These are phyloP conservation scores for Merodon equestris DNA, from an alignment of 2,888 invertebrate species.

Conservation along the genomic window DNA sequence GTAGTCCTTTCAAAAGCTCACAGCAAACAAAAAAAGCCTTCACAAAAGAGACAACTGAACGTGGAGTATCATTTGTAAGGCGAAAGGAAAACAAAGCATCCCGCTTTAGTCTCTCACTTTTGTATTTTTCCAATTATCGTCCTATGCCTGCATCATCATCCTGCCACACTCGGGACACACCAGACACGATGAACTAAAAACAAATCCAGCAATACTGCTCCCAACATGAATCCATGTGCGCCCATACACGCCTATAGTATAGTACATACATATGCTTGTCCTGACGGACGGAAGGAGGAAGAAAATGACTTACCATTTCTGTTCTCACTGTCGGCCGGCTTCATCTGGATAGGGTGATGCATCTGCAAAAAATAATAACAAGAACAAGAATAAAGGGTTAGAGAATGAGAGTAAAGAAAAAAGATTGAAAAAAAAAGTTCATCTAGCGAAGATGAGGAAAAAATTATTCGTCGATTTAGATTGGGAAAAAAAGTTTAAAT, in stretches of 20 bases:
- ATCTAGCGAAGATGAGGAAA: conserved; percentile 42
- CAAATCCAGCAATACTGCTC: conserved; percentile 14
- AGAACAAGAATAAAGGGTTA: conserved; percentile 26
- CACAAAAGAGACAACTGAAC: conserved; percentile 5
- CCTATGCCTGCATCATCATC: conserved; percentile 45
- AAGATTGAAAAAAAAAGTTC: conserved; percentile 10
- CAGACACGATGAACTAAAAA: conserved; percentile 52
- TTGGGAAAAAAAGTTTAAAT: conserved; percentile 25
- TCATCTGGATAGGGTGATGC: conserved; percentile 99
- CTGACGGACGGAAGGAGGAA: conserved; percentile 28
- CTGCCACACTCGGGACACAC: background rate
- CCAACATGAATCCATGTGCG: background rate
- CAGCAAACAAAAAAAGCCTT: conserved; percentile 8
- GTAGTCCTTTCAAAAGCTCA: conserved; percentile 7
- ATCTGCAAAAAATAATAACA: conserved; percentile 85
- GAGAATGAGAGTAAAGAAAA: conserved; percentile 5
- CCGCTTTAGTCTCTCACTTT: conserved; percentile 65
- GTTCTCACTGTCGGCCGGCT: conserved; percentile 99
- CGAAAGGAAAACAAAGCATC: conserved; percentile 61
- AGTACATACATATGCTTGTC: background rate
- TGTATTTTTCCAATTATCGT: conserved; percentile 68
- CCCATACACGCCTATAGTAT: conserved; percentile 20
- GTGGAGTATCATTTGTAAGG: conserved; percentile 53
- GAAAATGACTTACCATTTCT: conserved; percentile 92
- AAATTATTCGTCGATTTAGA: conserved; percentile 57